Percentiles rank a stretch among this genome's conserved stretches.
These are phyloP conservation scores for Selenia dentaria DNA, from an alignment of 2,888 invertebrate genomes.

Conservation along the genomic window DNA sequence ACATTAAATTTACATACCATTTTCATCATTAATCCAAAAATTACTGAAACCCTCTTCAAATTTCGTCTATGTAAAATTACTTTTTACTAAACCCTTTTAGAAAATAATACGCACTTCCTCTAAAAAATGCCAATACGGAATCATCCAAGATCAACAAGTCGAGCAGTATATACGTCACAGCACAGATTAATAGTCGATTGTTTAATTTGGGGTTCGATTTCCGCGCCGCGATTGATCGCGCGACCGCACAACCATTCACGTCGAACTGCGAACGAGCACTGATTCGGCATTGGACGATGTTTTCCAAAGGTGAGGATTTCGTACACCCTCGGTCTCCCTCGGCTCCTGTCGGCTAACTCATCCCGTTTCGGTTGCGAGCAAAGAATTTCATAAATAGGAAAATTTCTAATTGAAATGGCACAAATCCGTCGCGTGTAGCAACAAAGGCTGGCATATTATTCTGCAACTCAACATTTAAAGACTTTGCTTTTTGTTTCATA, in stretches of 20 bases:
- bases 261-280: slow-evolving; percentile 66
- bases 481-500: slow-evolving; percentile 11
- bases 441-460: slow-evolving; percentile 23
- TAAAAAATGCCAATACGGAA: no score
- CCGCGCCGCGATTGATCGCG: slow-evolving; percentile 42
- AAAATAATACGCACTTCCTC: no score
- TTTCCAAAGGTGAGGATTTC: slow-evolving; percentile 80
- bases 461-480: slow-evolving; percentile 8
- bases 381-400: slow-evolving; percentile 63
- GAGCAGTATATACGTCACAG: slow-evolving; percentile 55
- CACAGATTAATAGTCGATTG: slow-evolving; percentile 58
- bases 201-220: slow-evolving; percentile 51
- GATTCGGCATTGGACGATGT: slow-evolving; percentile 78
- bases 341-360: slow-evolving; percentile 65
- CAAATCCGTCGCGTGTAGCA: slow-evolving; percentile 37
- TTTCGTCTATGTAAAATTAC: slow-evolving; percentile 6
- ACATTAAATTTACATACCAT: slow-evolving; percentile 23
- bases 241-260: slow-evolving; percentile 52
- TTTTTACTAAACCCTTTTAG: no score
- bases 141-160: slow-evolving; percentile 51
- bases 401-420: slow-evolving; percentile 52
- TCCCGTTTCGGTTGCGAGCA: slow-evolving; percentile 75
- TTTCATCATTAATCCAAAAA: slow-evolving; percentile 18
- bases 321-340: slow-evolving; percentile 63
- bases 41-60: no score